phyloP scores from a whole-genome alignment of 2,888 invertebrate genomes.

The Patella pellucida region DNA sequence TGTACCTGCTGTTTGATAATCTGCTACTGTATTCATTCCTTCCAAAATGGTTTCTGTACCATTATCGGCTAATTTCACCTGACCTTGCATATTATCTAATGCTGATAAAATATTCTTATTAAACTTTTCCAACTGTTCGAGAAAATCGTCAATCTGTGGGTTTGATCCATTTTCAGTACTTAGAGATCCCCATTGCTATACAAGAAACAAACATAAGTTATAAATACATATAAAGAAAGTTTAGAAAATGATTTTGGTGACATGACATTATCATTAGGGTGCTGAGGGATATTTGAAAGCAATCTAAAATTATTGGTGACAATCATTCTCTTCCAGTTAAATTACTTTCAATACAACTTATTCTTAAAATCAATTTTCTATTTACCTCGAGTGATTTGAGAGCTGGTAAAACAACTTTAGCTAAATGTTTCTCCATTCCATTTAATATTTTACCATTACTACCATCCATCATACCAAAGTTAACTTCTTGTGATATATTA shows the following conservation, averaged over 20 bases:
- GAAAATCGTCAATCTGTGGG: slow-evolving; percentile 67
- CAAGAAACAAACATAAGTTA: background rate
- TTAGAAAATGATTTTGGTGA: no score
- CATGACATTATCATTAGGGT: background rate
- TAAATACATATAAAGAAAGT: no score
- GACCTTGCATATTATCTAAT: slow-evolving; percentile 68
- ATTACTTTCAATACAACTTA: no score
- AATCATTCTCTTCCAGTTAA: no score
- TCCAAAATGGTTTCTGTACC: slow-evolving; percentile 64
- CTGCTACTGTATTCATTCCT: slow-evolving; percentile 63
- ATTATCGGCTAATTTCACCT: slow-evolving; percentile 67
- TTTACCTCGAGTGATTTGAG: slow-evolving; percentile 68
- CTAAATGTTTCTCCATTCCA: slow-evolving; percentile 88
- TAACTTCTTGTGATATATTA: slow-evolving; percentile 68
- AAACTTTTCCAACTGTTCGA: slow-evolving; percentile 70
- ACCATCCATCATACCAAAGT: slow-evolving; percentile 68
- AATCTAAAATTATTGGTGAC: no score
- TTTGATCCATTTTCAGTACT: slow-evolving; percentile 54
- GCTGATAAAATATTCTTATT: slow-evolving; percentile 65
- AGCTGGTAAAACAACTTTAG: slow-evolving; percentile 91
- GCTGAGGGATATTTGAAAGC: background rate
- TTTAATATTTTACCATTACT: slow-evolving; percentile 82
- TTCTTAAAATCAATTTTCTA: background rate
- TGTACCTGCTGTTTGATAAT: slow-evolving; percentile 67
- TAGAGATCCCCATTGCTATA: slow-evolving; percentile 67